Evolutionary conservation across 2,888 invertebrate species (phyloP), one percentile per base, ranked within the genome.

Genomic region (Volucella bombylans): DNA sequence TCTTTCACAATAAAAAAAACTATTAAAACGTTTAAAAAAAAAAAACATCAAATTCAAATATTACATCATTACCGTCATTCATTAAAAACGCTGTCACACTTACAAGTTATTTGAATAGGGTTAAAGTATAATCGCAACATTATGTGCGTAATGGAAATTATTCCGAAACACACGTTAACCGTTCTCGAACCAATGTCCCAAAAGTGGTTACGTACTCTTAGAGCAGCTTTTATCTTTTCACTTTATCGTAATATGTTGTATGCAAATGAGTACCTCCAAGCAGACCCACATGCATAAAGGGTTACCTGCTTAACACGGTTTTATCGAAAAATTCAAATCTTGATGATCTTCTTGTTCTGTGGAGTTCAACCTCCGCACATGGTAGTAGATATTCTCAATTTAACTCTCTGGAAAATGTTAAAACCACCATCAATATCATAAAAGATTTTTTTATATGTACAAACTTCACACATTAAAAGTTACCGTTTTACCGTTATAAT

Each of bases 401-500:
- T 15, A 15, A 31, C 31, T 31, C 31, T 31, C 6, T 31, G 31
- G 4, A 31, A 45, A 47, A 31, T 12, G 12, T 59, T 10, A n/a
- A 55, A 14, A 52, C 45, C 61, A 68, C 38, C 55, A 61, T 77
- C 67, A 79, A 82, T 78, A 76, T 57, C 43, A 59, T 59, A 73
- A 57, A 67, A 72, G 72, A 72, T 54, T 76, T 45, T n/a, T 31
- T 2, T 4, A 6, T 54, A 47, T 76, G 65, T 82, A 79, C 68
- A 57, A 69, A 55, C 50, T 82, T 71, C 39, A 64, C 62, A 78
- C 78, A 82, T 78, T 82, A 82, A 82, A 82, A 73, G 68, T 78
- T 59, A 68, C 82, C 82, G 73, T 72, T 69, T 78, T 59, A 68
- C 82, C 82, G 73, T 72, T 69, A 52, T 79, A 79, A 79, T 79